phyloP scores from a whole-genome alignment of 2,888 invertebrate species.

The Onchidella celtica region DNA sequence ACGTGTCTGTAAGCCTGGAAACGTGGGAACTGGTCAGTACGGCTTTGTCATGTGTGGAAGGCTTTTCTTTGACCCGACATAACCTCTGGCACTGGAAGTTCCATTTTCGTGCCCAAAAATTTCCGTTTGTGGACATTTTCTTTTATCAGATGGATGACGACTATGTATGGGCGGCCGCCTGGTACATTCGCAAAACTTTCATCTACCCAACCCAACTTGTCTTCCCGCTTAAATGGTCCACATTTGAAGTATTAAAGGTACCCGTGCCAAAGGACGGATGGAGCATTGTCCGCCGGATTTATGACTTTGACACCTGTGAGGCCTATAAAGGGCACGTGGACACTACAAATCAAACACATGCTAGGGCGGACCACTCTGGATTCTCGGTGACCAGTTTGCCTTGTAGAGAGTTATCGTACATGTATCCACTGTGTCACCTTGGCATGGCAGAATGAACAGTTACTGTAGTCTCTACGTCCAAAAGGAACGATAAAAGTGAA shows the following conservation, averaged over 20 bases:
- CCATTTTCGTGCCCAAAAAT: not conserved
- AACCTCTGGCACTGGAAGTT: conserved; percentile 39
- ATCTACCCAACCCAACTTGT: conserved; percentile 16
- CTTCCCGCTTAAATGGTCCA: conserved; percentile 18
- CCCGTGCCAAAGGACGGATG: conserved; percentile 11
- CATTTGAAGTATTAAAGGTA: conserved; percentile 27
- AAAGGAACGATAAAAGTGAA: too few species aligned
- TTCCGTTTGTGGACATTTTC: conserved; percentile 38
- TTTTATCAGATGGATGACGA: conserved; percentile 26
- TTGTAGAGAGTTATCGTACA: conserved; percentile 14
- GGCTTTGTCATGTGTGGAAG: conserved; percentile 14
- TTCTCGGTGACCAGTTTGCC: not conserved
- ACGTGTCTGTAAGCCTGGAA: conserved; percentile 15
- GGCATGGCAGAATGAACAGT: too few species aligned
- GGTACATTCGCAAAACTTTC: conserved; percentile 29
- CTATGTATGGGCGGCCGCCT: conserved; percentile 29
- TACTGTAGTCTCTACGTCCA: too few species aligned
- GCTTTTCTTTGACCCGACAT: not conserved
- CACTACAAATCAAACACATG: conserved; percentile 89
- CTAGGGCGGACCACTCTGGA: not conserved
- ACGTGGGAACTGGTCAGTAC: conserved; percentile 11
- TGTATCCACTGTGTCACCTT: conserved; percentile 24
- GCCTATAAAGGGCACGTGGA: conserved; percentile 85
- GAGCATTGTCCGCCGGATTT: conserved; percentile 21
- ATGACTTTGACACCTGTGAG: conserved; percentile 14